Conservation (phyloP, 2,797 vertebrate species). For the Peromyscus eremicus region DNA sequence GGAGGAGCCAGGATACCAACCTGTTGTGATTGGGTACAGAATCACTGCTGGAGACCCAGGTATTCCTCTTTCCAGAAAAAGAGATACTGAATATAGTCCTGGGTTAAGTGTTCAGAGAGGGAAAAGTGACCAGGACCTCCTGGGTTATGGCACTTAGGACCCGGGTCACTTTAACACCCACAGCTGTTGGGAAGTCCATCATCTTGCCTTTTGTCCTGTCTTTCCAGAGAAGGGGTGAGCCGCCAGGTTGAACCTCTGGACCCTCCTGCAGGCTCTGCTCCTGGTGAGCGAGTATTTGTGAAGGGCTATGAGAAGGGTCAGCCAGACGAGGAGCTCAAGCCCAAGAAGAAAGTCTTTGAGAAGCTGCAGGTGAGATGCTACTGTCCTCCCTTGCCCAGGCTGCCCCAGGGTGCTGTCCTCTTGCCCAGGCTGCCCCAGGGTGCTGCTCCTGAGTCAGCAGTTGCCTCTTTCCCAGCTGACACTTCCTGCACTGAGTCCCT, state of each 20-base stretch:
- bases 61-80: not conserved
- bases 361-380: constrained; percentile 93
- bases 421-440: not conserved
- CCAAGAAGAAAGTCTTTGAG: constrained; percentile 99
- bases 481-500: not conserved
- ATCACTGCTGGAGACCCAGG: not conserved
- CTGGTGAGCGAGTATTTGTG: constrained; percentile 94
- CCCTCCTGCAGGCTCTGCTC: constrained; percentile 93
- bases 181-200: accelerated
- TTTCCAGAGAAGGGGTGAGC: constrained; percentile 91
- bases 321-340: constrained; percentile 95
- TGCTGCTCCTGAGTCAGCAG: not conserved
- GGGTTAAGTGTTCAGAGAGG: not conserved
- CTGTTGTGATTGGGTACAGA: not conserved
- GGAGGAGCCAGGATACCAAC: not conserved
- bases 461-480: not conserved
- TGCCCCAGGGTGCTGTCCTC: not conserved
- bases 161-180: not conserved
- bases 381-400: not conserved
- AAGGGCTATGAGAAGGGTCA: constrained; percentile 94
- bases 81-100: not conserved
- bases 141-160: not conserved
- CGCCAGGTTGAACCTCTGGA: constrained; percentile 95
- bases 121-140: not conserved
- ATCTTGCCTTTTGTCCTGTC: not conserved